Conservation (phyloP, 2,113 vertebrate genomes). For the Castor canadensis region DNA sequence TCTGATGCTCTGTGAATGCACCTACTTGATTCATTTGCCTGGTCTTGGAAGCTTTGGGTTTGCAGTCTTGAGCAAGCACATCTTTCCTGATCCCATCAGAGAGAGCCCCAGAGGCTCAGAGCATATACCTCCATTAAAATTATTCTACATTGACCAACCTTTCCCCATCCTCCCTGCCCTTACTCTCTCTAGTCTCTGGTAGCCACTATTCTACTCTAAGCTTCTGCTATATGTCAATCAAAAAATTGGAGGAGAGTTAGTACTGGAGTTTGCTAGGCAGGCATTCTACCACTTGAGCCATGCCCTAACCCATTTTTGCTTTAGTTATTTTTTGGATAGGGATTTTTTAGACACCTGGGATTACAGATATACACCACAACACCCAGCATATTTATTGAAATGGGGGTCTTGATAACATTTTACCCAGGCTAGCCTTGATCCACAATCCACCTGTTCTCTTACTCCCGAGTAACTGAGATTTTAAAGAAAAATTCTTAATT, state of each 20-base stretch:
- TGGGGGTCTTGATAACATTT: too few relatives aligned
- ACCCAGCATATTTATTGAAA: too few relatives aligned
- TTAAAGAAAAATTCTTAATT: too few relatives aligned
- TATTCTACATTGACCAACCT: background rate
- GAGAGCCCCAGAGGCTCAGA: background rate
- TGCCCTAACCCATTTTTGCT: too few relatives aligned
- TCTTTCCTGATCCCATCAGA: conserved; percentile 9
- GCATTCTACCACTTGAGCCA: too few relatives aligned
- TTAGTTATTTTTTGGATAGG: too few relatives aligned
- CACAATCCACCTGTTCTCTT: too few relatives aligned
- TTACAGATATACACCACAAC: too few relatives aligned
- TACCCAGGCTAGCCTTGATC: too few relatives aligned
- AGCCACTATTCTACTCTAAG: background rate
- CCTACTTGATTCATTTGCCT: conserved; percentile 44
- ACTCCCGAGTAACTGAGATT: too few relatives aligned
- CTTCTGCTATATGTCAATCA: background rate
- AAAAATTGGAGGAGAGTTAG: background rate
- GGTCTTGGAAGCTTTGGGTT: background rate
- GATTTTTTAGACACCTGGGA: too few relatives aligned
- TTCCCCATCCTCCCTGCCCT: background rate
- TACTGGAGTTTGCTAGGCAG: too few relatives aligned
- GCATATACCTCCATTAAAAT: background rate
- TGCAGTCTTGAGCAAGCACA: conserved; percentile 14
- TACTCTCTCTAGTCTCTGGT: background rate
- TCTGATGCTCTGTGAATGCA: background rate